Base-by-base conservation (phyloP, 2,113 vertebrate species). In the Eupsittula cactorum region DNA sequence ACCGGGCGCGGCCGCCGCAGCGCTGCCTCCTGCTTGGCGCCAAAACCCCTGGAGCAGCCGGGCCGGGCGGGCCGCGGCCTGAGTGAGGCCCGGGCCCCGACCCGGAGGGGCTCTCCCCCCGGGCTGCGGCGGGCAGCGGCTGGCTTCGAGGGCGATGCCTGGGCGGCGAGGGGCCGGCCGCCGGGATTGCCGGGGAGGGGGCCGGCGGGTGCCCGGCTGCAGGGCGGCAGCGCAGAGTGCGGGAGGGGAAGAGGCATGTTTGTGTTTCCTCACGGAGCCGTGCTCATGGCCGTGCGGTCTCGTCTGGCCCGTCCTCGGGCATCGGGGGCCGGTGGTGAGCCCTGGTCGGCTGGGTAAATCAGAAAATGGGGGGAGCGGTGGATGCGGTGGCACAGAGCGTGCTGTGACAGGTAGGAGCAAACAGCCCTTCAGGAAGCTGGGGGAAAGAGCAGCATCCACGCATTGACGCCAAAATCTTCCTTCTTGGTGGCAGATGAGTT, bases 11-110 rank as follows among this genome's bases (percentile, higher is more conserved):
- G 60, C 67, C n/a, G 41, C 33, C 2, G 95, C 89, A 97, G 98
- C 98, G 98, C 98, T 98, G 92, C 97, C 96, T 83, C 88, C 65
- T 85, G 97, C 98, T 97, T 97, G 96, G 92, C 84, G 95, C 70
- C 82, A 69, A 90, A 97, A 95, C 0, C 27, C 23, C 90, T 92
- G 3, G 82, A 76, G 50, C 57, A 27, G 35, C 50, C 25, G 88
- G 76, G 55, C 41, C 21, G 20, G 35, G 35, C 35, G 42, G 50
- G n/a, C 78, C 52, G 50, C 50, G 44, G 70, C 87, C 63, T 41
- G 33, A 59, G 7, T 20, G 53, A 33, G 55, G 55, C 19, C 14
- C 11, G 24, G 20, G 62, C 12, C 23, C 16, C 16, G 24, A 6
- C n/a, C 24, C 19, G 29, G 28, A 24, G 24, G 53, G 13, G 8